These are phyloP conservation scores for Malurus alboscapulatus DNA, from an alignment of 2,113 vertebrate genomes.

Conservation along the genomic window DNA sequence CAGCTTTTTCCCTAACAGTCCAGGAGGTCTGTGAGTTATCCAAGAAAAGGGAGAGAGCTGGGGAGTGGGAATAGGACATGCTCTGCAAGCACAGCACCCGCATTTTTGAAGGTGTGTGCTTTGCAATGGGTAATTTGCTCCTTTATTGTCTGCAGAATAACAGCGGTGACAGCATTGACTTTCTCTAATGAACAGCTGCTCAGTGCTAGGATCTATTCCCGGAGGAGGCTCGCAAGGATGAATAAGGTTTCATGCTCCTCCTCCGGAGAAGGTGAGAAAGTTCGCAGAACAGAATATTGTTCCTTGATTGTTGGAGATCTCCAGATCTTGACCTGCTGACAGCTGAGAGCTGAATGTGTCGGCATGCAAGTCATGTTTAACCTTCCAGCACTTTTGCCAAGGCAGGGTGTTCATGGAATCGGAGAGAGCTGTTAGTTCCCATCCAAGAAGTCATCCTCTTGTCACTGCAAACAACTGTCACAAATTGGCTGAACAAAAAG, in stretches of 20 bases:
- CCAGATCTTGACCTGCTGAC: conserved; percentile 16
- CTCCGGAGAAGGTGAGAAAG: conserved; percentile 64
- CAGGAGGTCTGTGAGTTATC: background rate
- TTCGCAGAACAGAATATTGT: conserved; percentile 36
- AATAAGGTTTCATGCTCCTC: conserved; percentile 66
- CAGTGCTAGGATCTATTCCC: conserved; percentile 51
- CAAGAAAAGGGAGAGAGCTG: background rate
- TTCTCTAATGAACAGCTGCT: conserved; percentile 67
- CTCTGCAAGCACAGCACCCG: background rate
- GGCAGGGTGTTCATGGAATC: background rate
- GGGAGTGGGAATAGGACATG: background rate
- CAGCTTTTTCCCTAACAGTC: background rate
- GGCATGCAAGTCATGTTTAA: conserved; percentile 12
- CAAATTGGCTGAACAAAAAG: conserved; percentile 12
- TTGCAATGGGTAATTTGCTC: conserved; percentile 55
- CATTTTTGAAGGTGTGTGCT: conserved; percentile 55
- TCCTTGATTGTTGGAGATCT: conserved; percentile 31
- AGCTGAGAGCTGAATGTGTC: conserved; percentile 19
- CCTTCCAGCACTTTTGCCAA: background rate
- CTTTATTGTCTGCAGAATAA: conserved; percentile 64
- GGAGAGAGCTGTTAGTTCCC: conserved; percentile 5
- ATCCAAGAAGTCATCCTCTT: conserved; percentile 1
- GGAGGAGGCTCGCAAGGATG: background rate
- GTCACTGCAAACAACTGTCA: background rate
- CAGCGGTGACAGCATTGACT: conserved; percentile 63